A percentile compares a stretch with the other conserved stretches of the same genome.
Conservation (phyloP, 2,797 vertebrate genomes). For the Falco cherrug region DNA sequence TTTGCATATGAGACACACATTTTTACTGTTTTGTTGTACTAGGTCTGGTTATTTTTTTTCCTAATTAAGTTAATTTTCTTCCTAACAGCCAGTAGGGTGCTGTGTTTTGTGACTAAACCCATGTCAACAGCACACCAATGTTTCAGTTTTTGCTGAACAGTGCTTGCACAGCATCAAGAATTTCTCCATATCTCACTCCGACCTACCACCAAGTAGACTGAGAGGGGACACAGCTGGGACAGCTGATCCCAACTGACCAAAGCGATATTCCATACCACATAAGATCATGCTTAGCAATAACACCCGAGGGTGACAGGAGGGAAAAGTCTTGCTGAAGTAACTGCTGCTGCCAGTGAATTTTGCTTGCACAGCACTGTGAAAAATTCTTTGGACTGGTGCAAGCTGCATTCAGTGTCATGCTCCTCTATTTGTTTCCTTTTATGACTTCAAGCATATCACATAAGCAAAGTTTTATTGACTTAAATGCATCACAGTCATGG, state of each 20-base stretch:
- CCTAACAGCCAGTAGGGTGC: background rate
- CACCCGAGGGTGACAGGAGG: fast-evolving
- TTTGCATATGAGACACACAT: background rate
- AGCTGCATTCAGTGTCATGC: fast-evolving
- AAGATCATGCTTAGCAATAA: background rate
- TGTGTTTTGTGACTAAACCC: background rate
- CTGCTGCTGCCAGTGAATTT: background rate
- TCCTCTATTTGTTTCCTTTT: background rate
- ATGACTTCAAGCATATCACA: background rate
- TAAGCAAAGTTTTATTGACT: background rate
- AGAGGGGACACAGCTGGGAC: background rate
- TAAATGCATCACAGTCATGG: background rate
- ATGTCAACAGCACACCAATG: background rate
- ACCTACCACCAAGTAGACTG: background rate
- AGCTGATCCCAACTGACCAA: background rate
- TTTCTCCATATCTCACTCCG: background rate
- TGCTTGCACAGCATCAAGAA: background rate
- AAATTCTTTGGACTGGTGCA: background rate
- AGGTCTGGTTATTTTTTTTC: no score
- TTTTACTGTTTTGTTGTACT: background rate
- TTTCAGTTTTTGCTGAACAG: background rate
- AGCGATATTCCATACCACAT: background rate
- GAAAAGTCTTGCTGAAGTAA: background rate
- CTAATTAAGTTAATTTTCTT: background rate
- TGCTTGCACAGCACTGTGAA: fast-evolving